Conservation (phyloP, 2,113 vertebrate species). For the Brachyhypopomus gauderio region DNA sequence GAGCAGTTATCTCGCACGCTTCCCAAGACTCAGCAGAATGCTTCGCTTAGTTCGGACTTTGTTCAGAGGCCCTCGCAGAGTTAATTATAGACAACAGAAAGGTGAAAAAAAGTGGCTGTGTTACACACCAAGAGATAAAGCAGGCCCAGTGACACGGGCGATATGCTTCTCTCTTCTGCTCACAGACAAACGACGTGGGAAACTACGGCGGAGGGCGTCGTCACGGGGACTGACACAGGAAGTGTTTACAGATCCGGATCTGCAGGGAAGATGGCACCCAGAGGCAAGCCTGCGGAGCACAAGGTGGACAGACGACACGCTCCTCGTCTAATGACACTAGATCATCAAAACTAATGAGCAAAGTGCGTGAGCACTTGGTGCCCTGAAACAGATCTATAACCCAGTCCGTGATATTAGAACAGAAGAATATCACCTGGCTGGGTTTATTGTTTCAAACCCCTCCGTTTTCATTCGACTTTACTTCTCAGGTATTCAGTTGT, state of each 20-base stretch:
- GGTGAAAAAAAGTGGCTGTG: slow-evolving; percentile 7
- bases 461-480: neutral
- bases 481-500: neutral
- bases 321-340: no score
- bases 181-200: slow-evolving; percentile 41
- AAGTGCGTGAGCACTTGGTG: slow-evolving; percentile 21
- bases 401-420: neutral
- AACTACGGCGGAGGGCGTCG: slow-evolving; percentile 21
- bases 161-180: slow-evolving; percentile 9
- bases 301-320: neutral
- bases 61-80: neutral
- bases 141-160: neutral
- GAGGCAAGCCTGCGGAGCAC: neutral
- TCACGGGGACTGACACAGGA: slow-evolving; percentile 15
- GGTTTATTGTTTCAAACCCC: neutral
- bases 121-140: slow-evolving; percentile 43
- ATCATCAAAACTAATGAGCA: slow-evolving; percentile 26
- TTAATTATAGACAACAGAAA: slow-evolving; percentile 13
- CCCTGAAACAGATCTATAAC: neutral
- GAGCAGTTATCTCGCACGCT: slow-evolving; percentile 8
- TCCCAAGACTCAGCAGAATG: neutral
- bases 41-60: neutral
- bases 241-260: slow-evolving; percentile 27
- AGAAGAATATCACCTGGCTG: neutral
- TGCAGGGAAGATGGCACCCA: slow-evolving; percentile 31